Evolutionary conservation across 1,140 invertebrate genomes (phyloP).

Genomic region (Brachionus calyciflorus): DNA sequence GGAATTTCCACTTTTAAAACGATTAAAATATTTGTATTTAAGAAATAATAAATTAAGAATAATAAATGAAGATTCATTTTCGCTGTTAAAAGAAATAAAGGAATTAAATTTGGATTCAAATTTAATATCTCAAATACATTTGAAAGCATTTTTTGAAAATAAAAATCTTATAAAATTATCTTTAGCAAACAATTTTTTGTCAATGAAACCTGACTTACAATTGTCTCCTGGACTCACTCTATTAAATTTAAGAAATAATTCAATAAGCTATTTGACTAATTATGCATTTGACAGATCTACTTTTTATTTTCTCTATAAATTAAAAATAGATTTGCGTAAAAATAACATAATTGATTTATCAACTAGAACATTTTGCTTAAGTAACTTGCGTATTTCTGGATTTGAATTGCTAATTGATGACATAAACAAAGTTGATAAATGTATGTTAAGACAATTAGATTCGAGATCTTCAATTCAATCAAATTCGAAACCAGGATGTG

Average conservation of each 20-base stretch:
- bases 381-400: not conserved
- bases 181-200: too few species aligned
- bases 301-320: not conserved
- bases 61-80: too few species aligned
- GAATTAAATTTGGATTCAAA: too few species aligned
- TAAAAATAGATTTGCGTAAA: not conserved
- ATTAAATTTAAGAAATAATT: not conserved
- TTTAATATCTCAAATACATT: too few species aligned
- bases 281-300: constrained; percentile 4
- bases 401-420: not conserved
- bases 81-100: too few species aligned
- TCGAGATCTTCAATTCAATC: not conserved
- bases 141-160: too few species aligned
- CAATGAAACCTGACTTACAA: constrained; percentile 3
- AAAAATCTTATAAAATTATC: too few species aligned
- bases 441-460: constrained; percentile 1
- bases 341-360: not conserved
- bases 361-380: not conserved
- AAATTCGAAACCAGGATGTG: not conserved
- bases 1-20: too few species aligned
- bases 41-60: too few species aligned
- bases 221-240: not conserved
- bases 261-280: not conserved
- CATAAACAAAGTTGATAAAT: not conserved
- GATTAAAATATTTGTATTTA: too few species aligned